Evolutionary conservation across 2,888 invertebrate species (phyloP), one percentile per base, ranked within the genome.

Genomic region (Ormyrus pomaceus): DNA sequence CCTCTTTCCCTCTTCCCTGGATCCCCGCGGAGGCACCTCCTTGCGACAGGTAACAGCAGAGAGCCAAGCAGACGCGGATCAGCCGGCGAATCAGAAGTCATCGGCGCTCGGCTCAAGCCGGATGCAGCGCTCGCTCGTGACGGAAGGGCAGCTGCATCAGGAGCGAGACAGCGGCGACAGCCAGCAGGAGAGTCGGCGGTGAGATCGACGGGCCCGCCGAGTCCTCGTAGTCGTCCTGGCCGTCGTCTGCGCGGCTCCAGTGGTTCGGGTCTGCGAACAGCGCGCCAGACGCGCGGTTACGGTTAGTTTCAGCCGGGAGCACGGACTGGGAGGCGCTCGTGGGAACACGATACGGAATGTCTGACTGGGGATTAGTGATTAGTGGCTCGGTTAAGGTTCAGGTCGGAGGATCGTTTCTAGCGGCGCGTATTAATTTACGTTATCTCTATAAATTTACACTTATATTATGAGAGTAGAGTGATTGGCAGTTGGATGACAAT

Each of bases 101-200:
- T 80, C 73, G 82, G 19, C 11, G 66, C 45, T 79, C 74, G 71
- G 76, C 83, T 89, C 88, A 90, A 83, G 88, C 88, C 8, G 89
- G 87, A 83, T 87, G 87, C 62, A 88, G 85, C 56, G 85, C 86
- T 81, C 84, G 87, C 84, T 85, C 87, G 83, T 87, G 88, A 80
- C 87, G 87, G 79, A 87, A 85, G 81, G 83, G 87, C 77, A 88
- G 82, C 46, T 85, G 84, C 58, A 85, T 82, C 70, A 86, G 80
- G 76, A 83, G 83, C 13, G 84, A 77, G 72, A 86, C 62, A 71
- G 86, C 81, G 76, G 46, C 50, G 55, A 48, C 69, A 73, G 46
- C 71, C 11, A 51, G 84, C 82, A 50, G 3, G 78, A 87, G 79
- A 72, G 80, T 71, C 8, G 82, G 75, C 80, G 84, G 70, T 84